Conservation (phyloP, 2,888 invertebrate species). For the Scaptomyza polygonia region DNA sequence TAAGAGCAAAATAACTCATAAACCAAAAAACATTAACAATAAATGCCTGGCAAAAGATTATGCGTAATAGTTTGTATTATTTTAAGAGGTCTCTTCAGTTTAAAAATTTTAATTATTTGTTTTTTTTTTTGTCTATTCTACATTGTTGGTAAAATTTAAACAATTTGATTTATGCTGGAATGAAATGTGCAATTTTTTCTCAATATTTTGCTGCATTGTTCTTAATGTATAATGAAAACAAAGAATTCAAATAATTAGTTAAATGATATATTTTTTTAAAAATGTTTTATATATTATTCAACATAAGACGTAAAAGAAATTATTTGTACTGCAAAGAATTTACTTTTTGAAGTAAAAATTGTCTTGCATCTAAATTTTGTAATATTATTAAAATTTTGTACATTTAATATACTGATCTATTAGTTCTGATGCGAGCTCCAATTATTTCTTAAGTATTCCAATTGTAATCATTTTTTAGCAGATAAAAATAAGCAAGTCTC, state of each 20-base stretch:
- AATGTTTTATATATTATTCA: constrained; percentile 4
- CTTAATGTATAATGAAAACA: constrained; percentile 4
- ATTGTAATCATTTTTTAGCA: not conserved
- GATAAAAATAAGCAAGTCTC: constrained; percentile 8
- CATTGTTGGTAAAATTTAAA: constrained; percentile 14
- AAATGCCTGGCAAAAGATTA: constrained; percentile 32
- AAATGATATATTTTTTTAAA: constrained; percentile 1
- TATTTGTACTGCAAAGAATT: not conserved
- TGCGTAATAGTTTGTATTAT: constrained; percentile 50
- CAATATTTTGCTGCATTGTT: constrained; percentile 8
- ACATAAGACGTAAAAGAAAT: not conserved
- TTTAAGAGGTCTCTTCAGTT: constrained; percentile 50
- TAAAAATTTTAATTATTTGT: constrained; percentile 30
- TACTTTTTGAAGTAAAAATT: not conserved
- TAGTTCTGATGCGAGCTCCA: too few species aligned
- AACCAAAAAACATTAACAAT: constrained; percentile 58
- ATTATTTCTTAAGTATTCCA: not conserved
- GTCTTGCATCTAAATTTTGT: too few species aligned
- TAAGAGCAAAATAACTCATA: constrained; percentile 52
- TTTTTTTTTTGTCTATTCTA: constrained; percentile 25
- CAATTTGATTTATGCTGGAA: constrained; percentile 21
- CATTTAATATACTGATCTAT: too few species aligned
- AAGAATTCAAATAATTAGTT: not conserved
- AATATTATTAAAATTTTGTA: too few species aligned
- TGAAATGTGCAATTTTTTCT: constrained; percentile 12